These are phyloP conservation scores for Tapera naevia DNA, from an alignment of 2,797 vertebrate genomes.

Conservation along the genomic window DNA sequence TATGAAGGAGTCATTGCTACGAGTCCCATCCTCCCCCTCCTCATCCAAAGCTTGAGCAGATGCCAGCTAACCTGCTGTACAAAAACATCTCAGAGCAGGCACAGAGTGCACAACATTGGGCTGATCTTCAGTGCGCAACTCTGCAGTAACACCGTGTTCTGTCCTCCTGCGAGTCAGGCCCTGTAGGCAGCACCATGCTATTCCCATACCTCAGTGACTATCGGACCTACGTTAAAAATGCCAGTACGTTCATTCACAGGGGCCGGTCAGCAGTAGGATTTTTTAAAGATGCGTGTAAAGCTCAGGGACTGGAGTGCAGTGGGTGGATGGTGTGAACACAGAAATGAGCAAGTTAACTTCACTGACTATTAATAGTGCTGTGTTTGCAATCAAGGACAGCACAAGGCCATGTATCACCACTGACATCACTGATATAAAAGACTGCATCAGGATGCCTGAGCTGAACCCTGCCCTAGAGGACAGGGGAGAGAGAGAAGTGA, in stretches of 20 bases:
- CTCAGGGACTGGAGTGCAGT: neutral
- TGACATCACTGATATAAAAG: constrained; percentile 20
- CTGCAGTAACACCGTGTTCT: accelerated
- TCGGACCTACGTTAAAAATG: accelerated
- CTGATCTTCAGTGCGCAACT: accelerated
- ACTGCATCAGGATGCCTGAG: constrained; percentile 13
- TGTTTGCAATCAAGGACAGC: constrained; percentile 11
- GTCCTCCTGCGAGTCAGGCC: accelerated
- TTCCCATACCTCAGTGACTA: neutral
- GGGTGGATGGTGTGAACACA: accelerated
- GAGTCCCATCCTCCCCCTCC: neutral
- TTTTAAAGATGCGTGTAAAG: neutral
- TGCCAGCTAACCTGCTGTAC: neutral
- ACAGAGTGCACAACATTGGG: accelerated
- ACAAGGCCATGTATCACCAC: neutral
- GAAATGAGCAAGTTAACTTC: neutral
- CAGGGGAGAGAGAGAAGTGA: neutral
- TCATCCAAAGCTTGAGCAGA: accelerated
- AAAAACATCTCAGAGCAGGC: neutral
- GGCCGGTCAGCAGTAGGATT: accelerated
- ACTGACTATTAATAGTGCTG: neutral
- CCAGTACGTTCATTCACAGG: accelerated
- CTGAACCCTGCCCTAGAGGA: neutral
- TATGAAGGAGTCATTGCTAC: accelerated
- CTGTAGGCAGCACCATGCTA: neutral